Percentiles rank a stretch among this genome's conserved stretches.
Conservation (phyloP, 1,140 invertebrate species). For the Carposina sasakii region DNA sequence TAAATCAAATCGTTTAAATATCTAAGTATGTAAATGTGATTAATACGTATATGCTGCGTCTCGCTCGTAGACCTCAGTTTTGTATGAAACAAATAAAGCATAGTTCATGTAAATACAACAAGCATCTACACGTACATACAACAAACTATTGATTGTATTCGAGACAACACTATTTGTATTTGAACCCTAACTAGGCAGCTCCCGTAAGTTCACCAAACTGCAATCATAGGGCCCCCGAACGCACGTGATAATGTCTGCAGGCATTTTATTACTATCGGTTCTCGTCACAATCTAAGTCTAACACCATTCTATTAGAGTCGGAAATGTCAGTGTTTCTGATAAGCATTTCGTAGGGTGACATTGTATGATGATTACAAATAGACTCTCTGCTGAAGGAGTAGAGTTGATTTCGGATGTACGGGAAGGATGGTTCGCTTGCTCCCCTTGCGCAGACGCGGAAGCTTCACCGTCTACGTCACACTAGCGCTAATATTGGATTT, state of each 20-base stretch:
- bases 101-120: no score
- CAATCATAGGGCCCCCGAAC: slow-evolving; percentile 53
- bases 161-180: no score
- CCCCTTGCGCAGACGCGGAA: slow-evolving; percentile 58
- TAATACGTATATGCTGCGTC: no score
- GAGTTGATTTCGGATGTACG: slow-evolving; percentile 46
- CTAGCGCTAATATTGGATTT: slow-evolving; percentile 48
- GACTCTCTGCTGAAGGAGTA: no score
- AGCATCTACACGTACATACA: no score
- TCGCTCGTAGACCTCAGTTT: no score
- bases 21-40: no score
- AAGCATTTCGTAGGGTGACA: slow-evolving; percentile 23
- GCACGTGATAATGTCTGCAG: slow-evolving; percentile 50
- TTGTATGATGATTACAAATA: slow-evolving; percentile 25
- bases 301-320: slow-evolving; percentile 3
- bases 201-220: slow-evolving; percentile 40
- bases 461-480: slow-evolving; percentile 47
- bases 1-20: no score
- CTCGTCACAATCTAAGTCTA: slow-evolving; percentile 19
- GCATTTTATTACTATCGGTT: slow-evolving; percentile 18
- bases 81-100: no score
- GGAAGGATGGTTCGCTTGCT: slow-evolving; percentile 28
- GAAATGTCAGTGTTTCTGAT: slow-evolving; percentile 3
- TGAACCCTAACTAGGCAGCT: slow-evolving; percentile 39
- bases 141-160: no score